A percentile compares a stretch with the other conserved stretches of the same genome.
Evolutionary conservation across 2,113 vertebrate species (phyloP).

Genomic region (Cariama cristata): DNA sequence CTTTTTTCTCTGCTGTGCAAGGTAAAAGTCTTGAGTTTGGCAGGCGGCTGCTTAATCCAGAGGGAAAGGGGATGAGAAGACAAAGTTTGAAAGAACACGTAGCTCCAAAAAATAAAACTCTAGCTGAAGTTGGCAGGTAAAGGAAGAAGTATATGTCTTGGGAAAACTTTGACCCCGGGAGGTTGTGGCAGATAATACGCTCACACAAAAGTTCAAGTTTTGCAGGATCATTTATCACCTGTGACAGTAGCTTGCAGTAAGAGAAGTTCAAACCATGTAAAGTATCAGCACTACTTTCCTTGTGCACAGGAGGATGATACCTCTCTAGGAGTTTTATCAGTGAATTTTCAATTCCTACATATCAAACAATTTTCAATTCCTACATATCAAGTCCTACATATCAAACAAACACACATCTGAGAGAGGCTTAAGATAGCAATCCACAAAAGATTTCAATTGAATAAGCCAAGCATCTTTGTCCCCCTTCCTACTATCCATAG

Average conservation of each 20-base stretch:
- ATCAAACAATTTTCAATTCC: too few relatives aligned
- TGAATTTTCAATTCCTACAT: not conserved
- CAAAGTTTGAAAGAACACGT: not conserved
- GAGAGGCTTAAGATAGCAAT: not conserved
- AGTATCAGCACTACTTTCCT: not conserved
- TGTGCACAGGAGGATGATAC: not conserved
- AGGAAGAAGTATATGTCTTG: not conserved
- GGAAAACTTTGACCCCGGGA: not conserved
- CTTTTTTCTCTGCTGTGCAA: not conserved
- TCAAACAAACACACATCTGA: not conserved
- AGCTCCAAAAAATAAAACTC: not conserved
- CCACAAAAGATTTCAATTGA: not conserved
- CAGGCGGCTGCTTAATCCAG: not conserved
- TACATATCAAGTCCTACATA: not conserved
- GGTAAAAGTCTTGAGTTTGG: not conserved
- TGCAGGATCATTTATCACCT: conserved; percentile 29
- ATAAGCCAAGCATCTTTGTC: not conserved
- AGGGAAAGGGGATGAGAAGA: not conserved
- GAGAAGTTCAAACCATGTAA: not conserved
- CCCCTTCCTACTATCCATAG: not conserved
- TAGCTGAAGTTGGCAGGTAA: not conserved
- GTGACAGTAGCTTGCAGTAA: not conserved
- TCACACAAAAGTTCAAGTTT: not conserved
- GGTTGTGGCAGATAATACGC: not conserved
- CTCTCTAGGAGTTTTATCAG: not conserved